Evolutionary conservation across 2,888 invertebrate genomes (phyloP), one percentile per base, ranked within the genome.

Genomic region (Leptogaster cylindrica): DNA sequence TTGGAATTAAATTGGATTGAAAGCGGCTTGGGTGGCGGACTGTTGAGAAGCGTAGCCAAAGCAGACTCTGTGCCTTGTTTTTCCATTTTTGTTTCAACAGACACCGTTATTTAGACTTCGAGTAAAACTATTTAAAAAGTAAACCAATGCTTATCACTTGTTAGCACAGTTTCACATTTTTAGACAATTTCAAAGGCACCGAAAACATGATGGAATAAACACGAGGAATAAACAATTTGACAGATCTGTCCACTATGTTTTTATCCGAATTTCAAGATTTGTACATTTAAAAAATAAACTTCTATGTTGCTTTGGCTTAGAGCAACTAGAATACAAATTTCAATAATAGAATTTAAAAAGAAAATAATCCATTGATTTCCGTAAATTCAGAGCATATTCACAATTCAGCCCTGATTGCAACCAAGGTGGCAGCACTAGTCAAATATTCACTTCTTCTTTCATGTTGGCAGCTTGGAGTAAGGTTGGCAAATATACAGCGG

Each of bases 11-110:
- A n/a, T n/a, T n/a, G n/a, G n/a, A n/a, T 79, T 69, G 81, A 81
- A 55, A 74, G 67, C 46, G 73, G 73, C 28, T 78, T 75, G 20
- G 72, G 72, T 12, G 77, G 73, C 4, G 82, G 81, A 68, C 79
- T 81, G 71, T 77, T 81, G 14, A 82, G 71, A 71, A 82, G 76
- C 14, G 78, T 75, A 69, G 78, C 77, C 58, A 82, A 73, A 72
- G 82, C 77, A 41, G 77, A 75, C 67, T 73, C 73, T 72, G 23
- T 25, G 25, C 7, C 36, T 6, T 25, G 36, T 67, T 72, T 70
- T 39, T 73, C 73, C 73, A 73, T 73, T 68, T 63, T 66, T 7
- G 20, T 31, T 41, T 25, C 3, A 12, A n/a, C n/a, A n/a, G n/a
- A n/a, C n/a, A n/a, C n/a, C 7, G 25, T 48, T 23, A 39, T 39